Evolutionary conservation across 2,888 invertebrate genomes (phyloP).

Genomic region (Ophion slaviceki): DNA sequence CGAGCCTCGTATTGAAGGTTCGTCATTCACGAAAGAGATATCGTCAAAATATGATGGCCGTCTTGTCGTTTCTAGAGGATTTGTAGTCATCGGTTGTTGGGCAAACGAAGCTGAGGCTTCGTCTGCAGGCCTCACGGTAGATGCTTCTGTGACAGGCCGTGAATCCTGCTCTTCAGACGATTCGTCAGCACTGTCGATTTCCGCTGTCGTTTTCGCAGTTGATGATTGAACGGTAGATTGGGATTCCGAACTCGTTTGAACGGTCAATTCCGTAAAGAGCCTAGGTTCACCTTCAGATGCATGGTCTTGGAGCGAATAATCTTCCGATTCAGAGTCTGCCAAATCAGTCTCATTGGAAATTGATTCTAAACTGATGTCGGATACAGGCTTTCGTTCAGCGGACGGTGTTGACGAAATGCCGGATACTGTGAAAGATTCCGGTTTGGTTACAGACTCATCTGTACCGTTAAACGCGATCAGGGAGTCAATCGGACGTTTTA

Average conservation of each 20-base stretch:
- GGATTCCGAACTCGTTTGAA: slow-evolving; percentile 71
- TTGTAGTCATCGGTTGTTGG: slow-evolving; percentile 1
- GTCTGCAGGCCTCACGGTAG: slow-evolving; percentile 31
- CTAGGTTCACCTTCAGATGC: slow-evolving; percentile 71
- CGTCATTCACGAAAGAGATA: slow-evolving; percentile 5
- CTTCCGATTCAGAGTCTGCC: background rate
- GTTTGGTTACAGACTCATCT: slow-evolving; percentile 66
- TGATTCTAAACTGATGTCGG: background rate
- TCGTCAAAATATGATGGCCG: slow-evolving; percentile 63
- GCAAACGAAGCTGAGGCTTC: slow-evolving; percentile 3
- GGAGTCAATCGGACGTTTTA: slow-evolving; percentile 25
- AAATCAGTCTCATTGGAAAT: slow-evolving; percentile 5
- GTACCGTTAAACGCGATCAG: background rate
- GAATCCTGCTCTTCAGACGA: background rate
- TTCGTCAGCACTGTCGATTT: slow-evolving; percentile 30
- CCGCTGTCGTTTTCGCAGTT: slow-evolving; percentile 77
- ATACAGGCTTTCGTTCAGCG: slow-evolving; percentile 58
- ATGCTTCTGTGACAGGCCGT: background rate
- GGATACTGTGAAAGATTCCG: background rate
- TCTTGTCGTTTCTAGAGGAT: slow-evolving; percentile 53
- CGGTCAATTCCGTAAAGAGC: slow-evolving; percentile 72
- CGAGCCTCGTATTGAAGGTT: background rate
- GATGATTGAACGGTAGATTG: slow-evolving; percentile 72
- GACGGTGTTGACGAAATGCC: slow-evolving; percentile 68
- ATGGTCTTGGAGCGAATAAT: background rate